Percentiles rank a stretch among this genome's conserved stretches.
These are phyloP conservation scores for Noctua janthina DNA, from an alignment of 2,888 invertebrate species.

Conservation along the genomic window DNA sequence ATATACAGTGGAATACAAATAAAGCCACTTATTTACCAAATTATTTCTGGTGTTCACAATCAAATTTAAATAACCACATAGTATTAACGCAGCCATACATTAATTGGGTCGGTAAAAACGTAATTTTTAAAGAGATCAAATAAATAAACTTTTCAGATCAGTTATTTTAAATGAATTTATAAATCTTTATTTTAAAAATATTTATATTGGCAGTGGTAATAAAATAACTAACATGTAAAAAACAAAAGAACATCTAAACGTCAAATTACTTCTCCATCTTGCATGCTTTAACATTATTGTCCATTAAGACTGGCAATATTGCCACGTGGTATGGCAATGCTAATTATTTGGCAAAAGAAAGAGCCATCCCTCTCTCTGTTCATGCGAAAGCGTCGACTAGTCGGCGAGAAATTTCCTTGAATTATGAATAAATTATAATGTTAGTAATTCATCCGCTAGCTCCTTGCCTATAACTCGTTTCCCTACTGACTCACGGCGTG, in stretches of 20 bases:
- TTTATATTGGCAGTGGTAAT: background rate
- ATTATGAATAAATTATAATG: background rate
- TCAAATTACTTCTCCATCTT: background rate
- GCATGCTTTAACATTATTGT: background rate
- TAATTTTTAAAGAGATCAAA: conserved; percentile 1
- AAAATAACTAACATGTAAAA: background rate
- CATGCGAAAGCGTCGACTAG: background rate
- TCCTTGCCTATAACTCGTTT: conserved; percentile 53
- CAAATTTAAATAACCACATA: conserved; percentile 29
- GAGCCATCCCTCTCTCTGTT: background rate
- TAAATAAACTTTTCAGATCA: conserved; percentile 1
- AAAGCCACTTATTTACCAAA: conserved; percentile 12
- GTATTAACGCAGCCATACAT: conserved; percentile 7
- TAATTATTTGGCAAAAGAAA: background rate
- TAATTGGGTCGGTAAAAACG: conserved; percentile 3
- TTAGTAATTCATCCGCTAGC: conserved; percentile 4
- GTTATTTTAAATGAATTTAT: background rate
- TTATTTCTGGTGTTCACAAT: conserved; percentile 20
- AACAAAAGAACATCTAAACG: background rate
- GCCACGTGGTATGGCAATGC: background rate
- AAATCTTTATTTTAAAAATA: background rate
- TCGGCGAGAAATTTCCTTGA: background rate
- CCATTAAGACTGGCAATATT: background rate
- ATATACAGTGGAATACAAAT: conserved; percentile 3
- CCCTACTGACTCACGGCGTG: conserved; percentile 72